Base-by-base conservation (phyloP, 2,888 invertebrate genomes). In the Ethmia dodecea region DNA sequence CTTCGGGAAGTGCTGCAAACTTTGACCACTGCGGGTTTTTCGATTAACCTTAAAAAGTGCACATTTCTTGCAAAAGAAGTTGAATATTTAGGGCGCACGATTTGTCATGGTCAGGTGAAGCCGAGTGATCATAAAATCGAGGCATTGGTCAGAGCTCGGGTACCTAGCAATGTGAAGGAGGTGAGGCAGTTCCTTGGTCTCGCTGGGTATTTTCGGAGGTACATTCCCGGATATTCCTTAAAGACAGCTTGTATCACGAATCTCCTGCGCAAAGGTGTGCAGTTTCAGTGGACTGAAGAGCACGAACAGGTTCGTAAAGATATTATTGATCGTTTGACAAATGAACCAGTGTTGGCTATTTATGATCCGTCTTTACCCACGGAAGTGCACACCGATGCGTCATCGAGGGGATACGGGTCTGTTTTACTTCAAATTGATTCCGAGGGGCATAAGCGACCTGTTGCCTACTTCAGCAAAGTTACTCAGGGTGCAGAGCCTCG, bases 401-500 rank as follows among this genome's bases (percentile, higher is more conserved):
- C 0, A 3, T 22, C 27, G 5, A 31, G 28, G 20, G 13, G 15
- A 5, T 29, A 6, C 27, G 24, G 22, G 37, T 47, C 15, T 37
- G 39, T 10, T 1, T 44, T 1, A 6, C 12, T 27, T 10, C 24
- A 24, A 18, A n/a, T n/a, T n/a, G n/a, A n/a, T n/a, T n/a, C n/a
- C n/a, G n/a, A n/a, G n/a, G 6, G 18, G 18, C 18, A 18, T 18
- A 18, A 47, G 2, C 49, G 42, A n/a, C 60, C 60, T 0, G 43
- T 78, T 0, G 56, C 57, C 0, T 70, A 63, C 32, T 59, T 38
- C 14, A 67, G 63, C 27, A 47, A 58, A 37, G 47, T 52, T 18
- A 60, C 55, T 18, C 6, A 4, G 5, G 4, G 5, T 3, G 18
- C 4, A 18, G 58, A 56, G 34, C 37, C 52, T 0, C 47, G 55